Percentiles rank a stretch among this genome's conserved stretches.
Conservation (phyloP, 2,113 vertebrate genomes). For the Pachycephala philippinensis region DNA sequence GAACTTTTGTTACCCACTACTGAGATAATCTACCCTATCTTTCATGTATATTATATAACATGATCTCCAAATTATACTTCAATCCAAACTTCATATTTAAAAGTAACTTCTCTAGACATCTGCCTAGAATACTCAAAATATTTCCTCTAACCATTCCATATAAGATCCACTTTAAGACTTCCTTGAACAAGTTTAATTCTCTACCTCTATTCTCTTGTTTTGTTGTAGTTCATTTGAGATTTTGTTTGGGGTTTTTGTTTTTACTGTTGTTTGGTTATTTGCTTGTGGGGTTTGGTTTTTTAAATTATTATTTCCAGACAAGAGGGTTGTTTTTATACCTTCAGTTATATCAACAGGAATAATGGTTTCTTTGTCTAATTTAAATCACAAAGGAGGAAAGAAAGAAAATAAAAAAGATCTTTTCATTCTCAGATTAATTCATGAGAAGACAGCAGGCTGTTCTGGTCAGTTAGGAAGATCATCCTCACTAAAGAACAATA, state of each 20-base stretch:
- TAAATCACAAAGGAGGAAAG: background rate
- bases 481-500: background rate
- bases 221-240: rapidly evolving
- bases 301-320: background rate
- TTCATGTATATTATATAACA: background rate
- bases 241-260: background rate
- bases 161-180: background rate
- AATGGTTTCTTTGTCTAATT: background rate
- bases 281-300: background rate
- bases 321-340: background rate
- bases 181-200: background rate
- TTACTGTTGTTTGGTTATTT: background rate
- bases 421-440: background rate
- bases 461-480: background rate
- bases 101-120: background rate
- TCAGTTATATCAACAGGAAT: background rate
- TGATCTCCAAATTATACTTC: background rate
- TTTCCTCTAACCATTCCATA: background rate
- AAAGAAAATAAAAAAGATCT: background rate
- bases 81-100: background rate
- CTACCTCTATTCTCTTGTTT: background rate
- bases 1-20: background rate
- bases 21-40: background rate
- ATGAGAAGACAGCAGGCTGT: background rate
- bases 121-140: background rate